Evolutionary conservation across 2,113 vertebrate species (phyloP).

Genomic region (Toxostoma redivivum): DNA sequence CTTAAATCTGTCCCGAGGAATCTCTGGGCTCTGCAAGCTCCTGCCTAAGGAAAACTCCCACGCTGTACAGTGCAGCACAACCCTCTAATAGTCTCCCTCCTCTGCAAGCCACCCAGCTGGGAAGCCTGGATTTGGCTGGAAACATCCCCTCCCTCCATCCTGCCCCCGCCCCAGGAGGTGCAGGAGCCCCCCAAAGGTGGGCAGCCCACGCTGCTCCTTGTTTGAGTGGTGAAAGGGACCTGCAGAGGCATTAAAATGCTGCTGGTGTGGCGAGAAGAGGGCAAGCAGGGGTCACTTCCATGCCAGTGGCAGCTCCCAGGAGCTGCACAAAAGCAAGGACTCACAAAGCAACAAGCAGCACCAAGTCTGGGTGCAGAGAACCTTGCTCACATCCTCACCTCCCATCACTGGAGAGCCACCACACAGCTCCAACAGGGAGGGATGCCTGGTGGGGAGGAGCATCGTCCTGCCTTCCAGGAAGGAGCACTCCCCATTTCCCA

Average conservation of each 20-base stretch:
- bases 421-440: background rate
- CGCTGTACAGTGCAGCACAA: background rate
- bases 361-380: background rate
- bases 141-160: background rate
- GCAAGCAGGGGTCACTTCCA: background rate
- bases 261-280: fast-evolving
- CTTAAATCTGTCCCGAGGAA: background rate
- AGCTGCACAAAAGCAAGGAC: background rate
- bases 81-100: background rate
- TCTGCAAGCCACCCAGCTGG: fast-evolving
- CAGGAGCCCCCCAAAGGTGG: background rate
- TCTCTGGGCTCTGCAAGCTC: background rate
- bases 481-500: background rate
- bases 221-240: background rate
- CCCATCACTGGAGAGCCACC: background rate
- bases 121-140: background rate
- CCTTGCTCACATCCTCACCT: background rate
- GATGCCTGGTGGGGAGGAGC: background rate
- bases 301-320: background rate
- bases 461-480: fast-evolving
- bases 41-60: conserved; percentile 31
- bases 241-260: background rate
- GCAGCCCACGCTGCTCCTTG: background rate
- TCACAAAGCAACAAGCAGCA: background rate
- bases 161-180: fast-evolving